Evolutionary conservation across 2,113 vertebrate species (phyloP), one percentile per base, ranked within the genome.

Genomic region (Callaeas wilsoni): DNA sequence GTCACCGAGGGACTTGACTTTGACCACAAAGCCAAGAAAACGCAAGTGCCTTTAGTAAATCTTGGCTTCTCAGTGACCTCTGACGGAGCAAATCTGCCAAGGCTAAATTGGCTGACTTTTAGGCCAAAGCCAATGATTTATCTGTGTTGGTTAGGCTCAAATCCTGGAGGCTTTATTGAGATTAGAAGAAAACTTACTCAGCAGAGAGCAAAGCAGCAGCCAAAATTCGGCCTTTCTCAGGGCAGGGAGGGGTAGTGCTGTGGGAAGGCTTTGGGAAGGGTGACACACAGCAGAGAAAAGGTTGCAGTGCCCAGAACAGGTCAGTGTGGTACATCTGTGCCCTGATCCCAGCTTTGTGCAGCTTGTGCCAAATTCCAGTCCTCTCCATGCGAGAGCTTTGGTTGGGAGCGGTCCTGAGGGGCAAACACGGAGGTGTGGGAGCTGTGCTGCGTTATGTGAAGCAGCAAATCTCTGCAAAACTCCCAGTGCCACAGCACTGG

Each of bases 1-100:
- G 75, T 83, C 90, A 93, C 89, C 0, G 0, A 92, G 90, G 80
- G 80, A 88, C 89, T 85, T 57, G 50, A 55, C 78, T 96, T 85
- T 22, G 18, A 93, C 93, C 95, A 95, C 93, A 93, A 88, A 94
- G 92, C 70, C 85, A 93, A 94, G 82, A 56, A 95, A 90, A 78
- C 53, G 37, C 76, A 84, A 96, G 35, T 90, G 85, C 70, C 82
- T 91, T 95, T 27, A 68, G 67, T 92, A 94, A 93, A 93, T 84
- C 89, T 89, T 67, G 4, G 52, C 82, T 81, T 93, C 88, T 49
- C 68, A 4, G 90, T 93, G 96, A 96, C 93, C 93, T 95, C 94
- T 95, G 92, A 86, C 0, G 0, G 68, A 94, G 71, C 85, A 90
- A 64, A 94, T 92, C 79, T 86, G 92, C 85, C 92, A 92, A 87